Evolutionary conservation across 1,140 invertebrate species (phyloP).

Genomic region (Elymnias hypermnestra): DNA sequence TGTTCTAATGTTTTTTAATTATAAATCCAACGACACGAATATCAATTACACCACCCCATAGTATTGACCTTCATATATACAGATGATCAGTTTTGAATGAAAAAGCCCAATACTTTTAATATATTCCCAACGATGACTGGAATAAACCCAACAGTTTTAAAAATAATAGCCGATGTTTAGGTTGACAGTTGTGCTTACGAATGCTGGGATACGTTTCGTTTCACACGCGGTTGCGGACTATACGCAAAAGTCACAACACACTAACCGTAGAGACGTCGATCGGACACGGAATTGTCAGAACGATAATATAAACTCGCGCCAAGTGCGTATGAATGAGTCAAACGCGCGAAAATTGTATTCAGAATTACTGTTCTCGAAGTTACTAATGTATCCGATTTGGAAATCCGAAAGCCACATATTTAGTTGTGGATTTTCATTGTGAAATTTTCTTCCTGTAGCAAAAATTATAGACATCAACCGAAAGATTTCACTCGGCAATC

Average conservation of each 20-base stretch:
- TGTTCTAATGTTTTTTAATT: conserved; percentile 17
- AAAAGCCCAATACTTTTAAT: conserved; percentile 12
- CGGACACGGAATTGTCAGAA: conserved; percentile 51
- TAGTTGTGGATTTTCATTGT: no score
- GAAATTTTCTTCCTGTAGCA: no score
- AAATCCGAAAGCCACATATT: no score
- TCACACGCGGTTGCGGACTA: conserved; percentile 24
- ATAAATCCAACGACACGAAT: conserved; percentile 28
- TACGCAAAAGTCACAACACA: conserved; percentile 24
- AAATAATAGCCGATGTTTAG: conserved; percentile 14
- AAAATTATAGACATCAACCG: no score
- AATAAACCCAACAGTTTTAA: conserved; percentile 14
- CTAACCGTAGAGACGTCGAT: conserved; percentile 32
- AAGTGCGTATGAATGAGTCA: conserved; percentile 34
- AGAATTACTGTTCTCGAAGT: not conserved
- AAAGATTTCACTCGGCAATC: no score
- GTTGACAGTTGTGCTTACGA: conserved; percentile 41
- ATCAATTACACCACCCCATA: conserved; percentile 44
- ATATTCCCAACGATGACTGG: conserved; percentile 8
- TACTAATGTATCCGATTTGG: not conserved
- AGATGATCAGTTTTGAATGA: conserved; percentile 1
- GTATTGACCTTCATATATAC: conserved; percentile 12
- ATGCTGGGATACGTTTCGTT: conserved; percentile 59
- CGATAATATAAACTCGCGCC: conserved; percentile 34
- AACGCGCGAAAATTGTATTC: conserved; percentile 26